A percentile compares a stretch with the other conserved stretches of the same genome.
phyloP scores from a whole-genome alignment of 2,113 vertebrate genomes.

The Oryzias celebensis region DNA sequence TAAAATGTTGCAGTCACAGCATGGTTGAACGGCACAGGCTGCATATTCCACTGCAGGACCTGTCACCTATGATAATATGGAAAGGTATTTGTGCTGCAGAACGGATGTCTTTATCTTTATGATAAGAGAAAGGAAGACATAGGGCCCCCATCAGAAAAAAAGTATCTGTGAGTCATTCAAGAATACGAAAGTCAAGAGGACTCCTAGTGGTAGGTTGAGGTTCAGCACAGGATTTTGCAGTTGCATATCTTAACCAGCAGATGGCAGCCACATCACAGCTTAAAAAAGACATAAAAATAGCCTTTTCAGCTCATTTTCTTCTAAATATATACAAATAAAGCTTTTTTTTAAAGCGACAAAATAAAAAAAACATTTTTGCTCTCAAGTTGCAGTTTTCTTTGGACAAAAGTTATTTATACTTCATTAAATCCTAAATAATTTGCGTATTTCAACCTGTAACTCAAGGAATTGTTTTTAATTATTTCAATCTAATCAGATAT shows the following conservation, averaged over 20 bases:
- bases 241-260: constrained; percentile 55
- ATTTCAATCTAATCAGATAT: constrained; percentile 10
- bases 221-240: neutral
- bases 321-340: neutral
- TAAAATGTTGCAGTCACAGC: constrained; percentile 15
- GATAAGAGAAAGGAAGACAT: constrained; percentile 21
- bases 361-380: no score
- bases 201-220: constrained; percentile 35
- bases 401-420: neutral
- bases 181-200: constrained; percentile 6
- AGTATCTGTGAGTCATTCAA: neutral
- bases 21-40: neutral
- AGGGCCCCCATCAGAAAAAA: constrained; percentile 6
- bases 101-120: constrained; percentile 14
- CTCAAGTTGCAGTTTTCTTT: no score
- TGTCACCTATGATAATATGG: constrained; percentile 17
- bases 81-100: constrained; percentile 9
- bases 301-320: neutral
- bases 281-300: neutral
- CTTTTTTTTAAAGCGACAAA: neutral
- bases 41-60: neutral
- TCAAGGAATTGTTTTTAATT: constrained; percentile 16
- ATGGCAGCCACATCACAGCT: constrained; percentile 50
- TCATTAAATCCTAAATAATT: constrained; percentile 4
- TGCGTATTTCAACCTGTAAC: constrained; percentile 26